Percentiles rank a stretch among this genome's conserved stretches.
These are phyloP conservation scores for Numenius arquata DNA, from an alignment of 2,113 vertebrate genomes.

Conservation along the genomic window DNA sequence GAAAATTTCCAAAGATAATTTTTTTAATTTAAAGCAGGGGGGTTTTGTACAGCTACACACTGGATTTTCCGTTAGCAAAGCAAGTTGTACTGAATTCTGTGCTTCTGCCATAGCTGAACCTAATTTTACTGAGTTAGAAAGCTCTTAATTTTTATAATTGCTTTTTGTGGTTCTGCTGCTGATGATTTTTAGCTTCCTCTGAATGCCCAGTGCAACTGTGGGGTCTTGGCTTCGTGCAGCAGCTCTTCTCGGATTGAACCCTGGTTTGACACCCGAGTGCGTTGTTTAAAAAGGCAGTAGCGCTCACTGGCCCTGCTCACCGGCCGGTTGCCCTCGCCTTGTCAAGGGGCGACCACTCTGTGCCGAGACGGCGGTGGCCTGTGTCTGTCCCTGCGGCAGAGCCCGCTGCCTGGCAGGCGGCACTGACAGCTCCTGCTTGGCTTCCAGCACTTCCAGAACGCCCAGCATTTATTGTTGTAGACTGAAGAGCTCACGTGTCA, in stretches of 20 bases:
- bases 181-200: neutral
- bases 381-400: accelerated
- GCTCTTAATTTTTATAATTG: neutral
- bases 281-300: neutral
- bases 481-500: neutral
- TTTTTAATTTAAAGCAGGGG: neutral
- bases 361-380: neutral
- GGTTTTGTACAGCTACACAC: neutral
- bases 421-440: neutral
- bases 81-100: neutral
- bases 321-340: accelerated
- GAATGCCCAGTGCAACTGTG: neutral
- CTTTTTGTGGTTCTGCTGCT: neutral
- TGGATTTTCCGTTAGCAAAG: slow-evolving; percentile 56
- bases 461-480: accelerated
- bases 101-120: neutral
- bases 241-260: neutral
- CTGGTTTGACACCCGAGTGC: neutral
- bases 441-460: neutral
- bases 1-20: neutral
- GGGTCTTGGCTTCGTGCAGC: slow-evolving; percentile 28
- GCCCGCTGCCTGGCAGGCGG: neutral
- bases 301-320: neutral
- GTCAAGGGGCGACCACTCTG: accelerated
- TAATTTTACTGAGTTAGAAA: neutral